Base-by-base conservation (phyloP, 2,888 invertebrate species). In the Acleris cristana region DNA sequence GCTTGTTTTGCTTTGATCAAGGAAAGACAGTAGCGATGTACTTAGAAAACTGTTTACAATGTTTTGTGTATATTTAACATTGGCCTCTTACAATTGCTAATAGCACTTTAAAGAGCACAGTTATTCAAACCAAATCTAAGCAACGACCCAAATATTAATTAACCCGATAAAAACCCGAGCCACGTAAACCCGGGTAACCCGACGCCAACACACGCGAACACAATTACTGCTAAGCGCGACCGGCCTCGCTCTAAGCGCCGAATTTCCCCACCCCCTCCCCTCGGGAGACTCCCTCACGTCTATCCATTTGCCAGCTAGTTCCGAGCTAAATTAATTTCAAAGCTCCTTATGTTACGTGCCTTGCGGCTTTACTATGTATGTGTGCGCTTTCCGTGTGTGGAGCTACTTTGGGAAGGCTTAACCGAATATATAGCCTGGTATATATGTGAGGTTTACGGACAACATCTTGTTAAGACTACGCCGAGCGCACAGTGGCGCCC, bases 291-390 rank as follows among this genome's bases (percentile, higher is more conserved):
- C 73, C 77, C 90, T 89, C 92, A 92, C 92, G 92, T 92, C 92
- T 92, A 92, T 92, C 92, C 92, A 92, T 92, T 92, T 92, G 92
- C 92, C 90, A 92, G 92, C 92, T 92, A 92, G 92, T 92, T 92
- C 92, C 90, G 88, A 90, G 92, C 92, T 92, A 92, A 92, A 92
- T 92, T 92, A 92, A 92, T 92, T 92, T 92, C 92, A 90, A 92
- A 92, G 92, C 92, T 92, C 92, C 92, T 92, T 92, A 92, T 90
- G 92, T 91, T 92, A 91, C 92, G 92, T 92, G 91, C 92, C 92
- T 91, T 92, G 92, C 90, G 92, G 92, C 91, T 92, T 92, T 89
- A 78, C 76, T 78, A 65, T 80, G 76, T 72, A 76, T 89, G 90
- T 91, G 90, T 90, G 90, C 69, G 89, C 83, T 69, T 45, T 65